Evolutionary conservation across 2,113 vertebrate genomes (phyloP).

Genomic region (human (Homo sapiens)): DNA sequence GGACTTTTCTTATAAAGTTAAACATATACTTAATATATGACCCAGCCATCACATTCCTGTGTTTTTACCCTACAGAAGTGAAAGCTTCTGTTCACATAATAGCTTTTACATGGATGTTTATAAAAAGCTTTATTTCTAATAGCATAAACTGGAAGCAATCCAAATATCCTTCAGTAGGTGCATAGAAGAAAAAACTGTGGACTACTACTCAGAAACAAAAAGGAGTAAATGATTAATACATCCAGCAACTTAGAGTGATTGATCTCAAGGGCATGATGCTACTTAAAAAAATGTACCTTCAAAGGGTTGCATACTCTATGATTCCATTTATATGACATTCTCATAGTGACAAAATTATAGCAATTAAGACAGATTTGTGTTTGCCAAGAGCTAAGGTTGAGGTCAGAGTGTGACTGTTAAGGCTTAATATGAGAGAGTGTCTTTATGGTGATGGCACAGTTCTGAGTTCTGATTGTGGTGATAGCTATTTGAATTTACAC

Average conservation of each 20-base stretch:
- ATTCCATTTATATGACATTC: neutral
- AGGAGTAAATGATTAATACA: neutral
- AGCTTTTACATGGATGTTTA: neutral
- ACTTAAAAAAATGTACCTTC: neutral
- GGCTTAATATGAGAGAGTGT: neutral
- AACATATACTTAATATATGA: neutral
- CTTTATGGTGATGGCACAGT: neutral
- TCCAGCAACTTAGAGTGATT: neutral
- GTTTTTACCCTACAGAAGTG: neutral
- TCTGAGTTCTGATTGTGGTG: neutral
- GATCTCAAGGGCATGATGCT: neutral
- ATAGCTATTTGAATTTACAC: neutral
- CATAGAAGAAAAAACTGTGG: neutral
- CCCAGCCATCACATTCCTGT: neutral
- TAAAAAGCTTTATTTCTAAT: neutral
- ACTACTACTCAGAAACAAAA: neutral
- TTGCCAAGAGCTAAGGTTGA: neutral
- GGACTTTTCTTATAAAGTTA: neutral
- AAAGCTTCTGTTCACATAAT: neutral
- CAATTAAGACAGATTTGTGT: neutral
- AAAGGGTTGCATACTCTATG: neutral
- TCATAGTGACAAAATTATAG: neutral
- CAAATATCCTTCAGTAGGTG: neutral
- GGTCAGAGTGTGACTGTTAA: neutral
- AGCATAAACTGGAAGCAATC: neutral